phyloP scores from a whole-genome alignment of 2,888 invertebrate species.

The Eurois occulta region DNA sequence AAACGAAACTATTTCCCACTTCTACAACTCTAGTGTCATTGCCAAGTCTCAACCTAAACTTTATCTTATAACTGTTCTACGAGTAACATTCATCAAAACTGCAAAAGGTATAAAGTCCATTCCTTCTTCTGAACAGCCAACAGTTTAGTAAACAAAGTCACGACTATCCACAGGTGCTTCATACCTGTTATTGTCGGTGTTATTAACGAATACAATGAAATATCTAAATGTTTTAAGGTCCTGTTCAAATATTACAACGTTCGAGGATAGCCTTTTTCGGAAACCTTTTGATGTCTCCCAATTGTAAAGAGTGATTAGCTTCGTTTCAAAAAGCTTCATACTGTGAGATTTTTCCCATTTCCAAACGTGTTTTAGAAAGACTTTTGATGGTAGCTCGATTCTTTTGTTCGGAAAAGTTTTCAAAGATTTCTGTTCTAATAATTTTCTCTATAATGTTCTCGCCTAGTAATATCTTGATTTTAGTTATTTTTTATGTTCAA shows the following conservation, averaged over 20 bases:
- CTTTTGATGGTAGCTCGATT: not conserved
- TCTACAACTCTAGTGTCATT: not conserved
- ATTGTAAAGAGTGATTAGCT: conserved; percentile 19
- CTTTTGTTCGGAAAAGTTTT: not conserved
- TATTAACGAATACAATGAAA: conserved; percentile 19
- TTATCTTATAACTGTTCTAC: not conserved
- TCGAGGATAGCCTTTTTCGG: not conserved
- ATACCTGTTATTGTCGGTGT: not conserved
- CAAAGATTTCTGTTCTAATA: not conserved
- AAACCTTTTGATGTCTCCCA: conserved; percentile 25
- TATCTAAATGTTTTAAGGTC: conserved; percentile 9
- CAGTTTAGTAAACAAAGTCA: conserved; percentile 6
- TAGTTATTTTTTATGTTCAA: not conserved
- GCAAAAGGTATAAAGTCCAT: not conserved
- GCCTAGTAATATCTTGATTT: not conserved
- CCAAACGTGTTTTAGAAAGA: not conserved
- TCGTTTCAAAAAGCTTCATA: conserved; percentile 23
- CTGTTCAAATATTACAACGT: conserved; percentile 19
- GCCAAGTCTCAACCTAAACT: conserved; percentile 14
- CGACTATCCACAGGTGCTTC: conserved; percentile 19
- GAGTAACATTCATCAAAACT: conserved; percentile 34
- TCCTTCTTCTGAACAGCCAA: not conserved
- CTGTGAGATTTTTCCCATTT: not conserved
- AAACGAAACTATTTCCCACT: not conserved
- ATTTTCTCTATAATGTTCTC: not conserved